phyloP scores from a whole-genome alignment of 2,888 invertebrate genomes.

The Gnatocerus cornutus region DNA sequence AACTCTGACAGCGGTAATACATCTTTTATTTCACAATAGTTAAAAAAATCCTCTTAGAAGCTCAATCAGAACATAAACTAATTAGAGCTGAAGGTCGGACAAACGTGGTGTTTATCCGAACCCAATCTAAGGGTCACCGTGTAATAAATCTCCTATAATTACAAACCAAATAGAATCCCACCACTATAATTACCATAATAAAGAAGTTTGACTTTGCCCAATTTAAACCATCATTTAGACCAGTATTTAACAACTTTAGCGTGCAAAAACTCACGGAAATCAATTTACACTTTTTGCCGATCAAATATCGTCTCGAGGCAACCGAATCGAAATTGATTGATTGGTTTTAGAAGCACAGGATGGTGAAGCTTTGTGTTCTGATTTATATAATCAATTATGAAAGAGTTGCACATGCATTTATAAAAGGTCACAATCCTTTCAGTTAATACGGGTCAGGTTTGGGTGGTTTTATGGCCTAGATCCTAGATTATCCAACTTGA shows the following conservation, averaged over 20 bases:
- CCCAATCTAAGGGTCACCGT: not conserved
- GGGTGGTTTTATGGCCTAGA: conserved; percentile 20
- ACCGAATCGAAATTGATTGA: not conserved
- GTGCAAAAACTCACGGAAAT: conserved; percentile 26
- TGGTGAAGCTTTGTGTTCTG: not conserved
- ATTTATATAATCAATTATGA: conserved; percentile 4
- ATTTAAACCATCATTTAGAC: not conserved
- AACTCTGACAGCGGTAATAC: not conserved
- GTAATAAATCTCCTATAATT: conserved; percentile 6
- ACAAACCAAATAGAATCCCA: not conserved
- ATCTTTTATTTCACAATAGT: not conserved
- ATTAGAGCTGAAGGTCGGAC: not conserved
- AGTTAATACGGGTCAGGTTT: conserved; percentile 28
- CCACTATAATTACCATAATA: no score
- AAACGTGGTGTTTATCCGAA: not conserved
- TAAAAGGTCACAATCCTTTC: not conserved
- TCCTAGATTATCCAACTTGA: conserved; percentile 18
- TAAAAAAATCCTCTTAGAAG: not conserved
- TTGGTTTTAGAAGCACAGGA: not conserved
- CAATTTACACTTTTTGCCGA: conserved; percentile 20
- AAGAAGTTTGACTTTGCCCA: not conserved
- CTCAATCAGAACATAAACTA: conserved; percentile 3
- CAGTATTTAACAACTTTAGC: not conserved
- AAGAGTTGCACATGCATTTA: conserved; percentile 7
- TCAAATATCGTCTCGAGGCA: conserved; percentile 12